Conservation (phyloP, 2,113 vertebrate species). For the Proterorhinus semilunaris region DNA sequence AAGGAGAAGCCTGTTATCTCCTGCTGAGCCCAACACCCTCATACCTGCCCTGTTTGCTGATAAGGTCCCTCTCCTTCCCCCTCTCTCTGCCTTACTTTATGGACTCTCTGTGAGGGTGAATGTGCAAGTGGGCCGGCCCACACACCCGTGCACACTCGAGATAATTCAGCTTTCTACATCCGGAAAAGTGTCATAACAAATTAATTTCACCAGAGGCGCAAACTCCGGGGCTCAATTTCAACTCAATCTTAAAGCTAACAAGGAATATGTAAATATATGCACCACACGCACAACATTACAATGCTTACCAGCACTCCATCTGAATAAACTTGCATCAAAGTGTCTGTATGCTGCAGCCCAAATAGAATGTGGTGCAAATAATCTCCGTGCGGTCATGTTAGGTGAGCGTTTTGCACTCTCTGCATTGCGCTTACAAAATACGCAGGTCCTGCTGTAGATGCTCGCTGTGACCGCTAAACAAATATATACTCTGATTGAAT, state of each 20-base stretch:
- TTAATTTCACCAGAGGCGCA: conserved; percentile 68
- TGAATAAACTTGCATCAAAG: conserved; percentile 51
- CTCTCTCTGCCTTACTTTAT: conserved; percentile 41
- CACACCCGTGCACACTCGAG: conserved; percentile 15
- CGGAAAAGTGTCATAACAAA: conserved; percentile 69
- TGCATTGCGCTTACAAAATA: conserved; percentile 29
- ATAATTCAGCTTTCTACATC: conserved; percentile 64
- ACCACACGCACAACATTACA: conserved; percentile 53
- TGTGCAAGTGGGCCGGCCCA: conserved; percentile 50
- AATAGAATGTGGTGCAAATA: conserved; percentile 47
- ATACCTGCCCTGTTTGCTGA: conserved; percentile 54
- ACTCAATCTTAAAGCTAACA: conserved; percentile 67
- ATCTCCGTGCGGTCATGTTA: conserved; percentile 34
- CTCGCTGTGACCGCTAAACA: conserved; percentile 18
- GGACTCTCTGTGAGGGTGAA: conserved; percentile 59
- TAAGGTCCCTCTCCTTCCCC: conserved; percentile 13
- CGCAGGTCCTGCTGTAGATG: conserved; percentile 18
- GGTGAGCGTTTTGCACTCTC: conserved; percentile 24
- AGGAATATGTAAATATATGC: conserved; percentile 71
- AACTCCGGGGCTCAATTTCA: conserved; percentile 72
- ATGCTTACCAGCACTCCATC: conserved; percentile 41
- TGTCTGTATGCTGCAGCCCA: conserved; percentile 33
- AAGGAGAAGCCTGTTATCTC: conserved; percentile 57
- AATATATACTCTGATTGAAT: conserved; percentile 9
- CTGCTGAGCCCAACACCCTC: conserved; percentile 40